These are phyloP conservation scores for Drosophila siamana DNA, from an alignment of 2,888 invertebrate species.

Conservation along the genomic window DNA sequence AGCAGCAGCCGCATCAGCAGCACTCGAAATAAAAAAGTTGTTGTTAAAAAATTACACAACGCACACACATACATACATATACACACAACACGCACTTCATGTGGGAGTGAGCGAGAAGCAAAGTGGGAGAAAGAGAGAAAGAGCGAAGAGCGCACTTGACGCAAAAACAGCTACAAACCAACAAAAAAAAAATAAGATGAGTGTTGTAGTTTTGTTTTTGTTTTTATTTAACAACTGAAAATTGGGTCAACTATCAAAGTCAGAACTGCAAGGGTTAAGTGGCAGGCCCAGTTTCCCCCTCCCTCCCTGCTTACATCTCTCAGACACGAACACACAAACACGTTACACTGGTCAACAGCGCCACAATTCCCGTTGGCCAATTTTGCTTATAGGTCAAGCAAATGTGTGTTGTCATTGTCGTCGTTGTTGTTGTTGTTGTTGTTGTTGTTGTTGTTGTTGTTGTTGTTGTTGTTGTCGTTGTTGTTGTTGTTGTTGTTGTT, in stretches of 20 bases:
- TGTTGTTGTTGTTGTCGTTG: constrained; percentile 22
- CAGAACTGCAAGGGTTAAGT: constrained; percentile 76
- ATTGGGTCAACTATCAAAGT: constrained; percentile 81
- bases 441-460: constrained; percentile 26
- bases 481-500: constrained; percentile 21
- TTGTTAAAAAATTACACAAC: constrained; percentile 75
- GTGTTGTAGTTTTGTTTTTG: constrained; percentile 55
- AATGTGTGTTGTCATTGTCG: constrained; percentile 38
- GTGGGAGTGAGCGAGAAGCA: constrained; percentile 5
- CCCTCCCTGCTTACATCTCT: background rate
- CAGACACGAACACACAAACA: constrained; percentile 23
- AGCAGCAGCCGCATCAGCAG: constrained; percentile 9
- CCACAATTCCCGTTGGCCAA: constrained; percentile 76
- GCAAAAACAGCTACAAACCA: constrained; percentile 53
- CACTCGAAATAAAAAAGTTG: constrained; percentile 68
- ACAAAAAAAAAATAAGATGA: constrained; percentile 45
- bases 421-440: constrained; percentile 27
- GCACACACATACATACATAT: too few species aligned
- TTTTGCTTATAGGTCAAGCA: constrained; percentile 77
- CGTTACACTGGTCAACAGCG: constrained; percentile 36
- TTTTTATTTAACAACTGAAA: constrained; percentile 65
- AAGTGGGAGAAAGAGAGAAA: constrained; percentile 8
- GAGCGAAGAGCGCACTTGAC: constrained; percentile 55
- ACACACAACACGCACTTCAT: constrained; percentile 18
- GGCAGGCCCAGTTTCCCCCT: constrained; percentile 31